These are phyloP conservation scores for Nerophis ophidion DNA, from an alignment of 2,113 vertebrate genomes.

Conservation along the genomic window DNA sequence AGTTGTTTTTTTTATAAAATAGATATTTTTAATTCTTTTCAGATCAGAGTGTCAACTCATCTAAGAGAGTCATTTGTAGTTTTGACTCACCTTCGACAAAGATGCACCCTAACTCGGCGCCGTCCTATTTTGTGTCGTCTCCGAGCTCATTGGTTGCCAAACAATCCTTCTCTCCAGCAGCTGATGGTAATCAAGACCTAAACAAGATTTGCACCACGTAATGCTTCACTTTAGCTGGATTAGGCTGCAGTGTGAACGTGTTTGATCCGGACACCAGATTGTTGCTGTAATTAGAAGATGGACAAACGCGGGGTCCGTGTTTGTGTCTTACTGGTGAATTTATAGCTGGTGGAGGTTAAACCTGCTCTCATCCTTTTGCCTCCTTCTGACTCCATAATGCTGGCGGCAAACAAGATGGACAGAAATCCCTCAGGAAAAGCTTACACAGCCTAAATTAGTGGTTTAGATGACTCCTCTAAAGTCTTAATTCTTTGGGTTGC, in stretches of 20 bases:
- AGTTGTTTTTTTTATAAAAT: too few species aligned
- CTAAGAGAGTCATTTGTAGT: too few species aligned
- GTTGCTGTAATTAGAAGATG: conserved; percentile 48
- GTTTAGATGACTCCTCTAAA: conserved; percentile 64
- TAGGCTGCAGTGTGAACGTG: conserved; percentile 23
- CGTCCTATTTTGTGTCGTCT: conserved; percentile 23
- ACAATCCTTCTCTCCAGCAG: conserved; percentile 31
- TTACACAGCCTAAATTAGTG: conserved; percentile 77
- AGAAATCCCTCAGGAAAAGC: conserved; percentile 81
- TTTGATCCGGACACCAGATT: conserved; percentile 41
- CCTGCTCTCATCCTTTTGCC: conserved; percentile 76
- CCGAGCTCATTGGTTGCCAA: conserved; percentile 33
- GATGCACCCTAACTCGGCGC: background rate
- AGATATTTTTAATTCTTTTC: too few species aligned
- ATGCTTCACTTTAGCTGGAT: conserved; percentile 36
- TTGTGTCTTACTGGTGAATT: conserved; percentile 33
- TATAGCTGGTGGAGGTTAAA: conserved; percentile 73
- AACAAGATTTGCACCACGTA: conserved; percentile 45
- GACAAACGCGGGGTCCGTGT: conserved; percentile 11
- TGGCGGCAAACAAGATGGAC: conserved; percentile 67
- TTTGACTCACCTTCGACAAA: background rate
- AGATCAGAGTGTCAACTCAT: too few species aligned
- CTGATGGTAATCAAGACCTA: conserved; percentile 31
- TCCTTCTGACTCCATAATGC: conserved; percentile 80
- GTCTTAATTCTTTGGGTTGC: conserved; percentile 34